Conservation (phyloP, 2,113 vertebrate species). For the Galeopterus variegatus region DNA sequence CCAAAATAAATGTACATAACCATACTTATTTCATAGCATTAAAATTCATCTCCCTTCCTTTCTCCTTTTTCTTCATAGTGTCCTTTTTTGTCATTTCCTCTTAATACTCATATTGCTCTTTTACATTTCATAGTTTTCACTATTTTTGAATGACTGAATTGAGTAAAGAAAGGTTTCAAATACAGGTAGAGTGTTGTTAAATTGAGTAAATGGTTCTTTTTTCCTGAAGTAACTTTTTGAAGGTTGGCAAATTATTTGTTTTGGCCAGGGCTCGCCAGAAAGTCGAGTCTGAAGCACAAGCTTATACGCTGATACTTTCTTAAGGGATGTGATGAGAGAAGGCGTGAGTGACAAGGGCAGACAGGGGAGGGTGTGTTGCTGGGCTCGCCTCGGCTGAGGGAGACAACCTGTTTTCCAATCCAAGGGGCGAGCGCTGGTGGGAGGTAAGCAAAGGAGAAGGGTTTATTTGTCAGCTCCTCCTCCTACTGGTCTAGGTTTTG, state of each 20-base stretch:
- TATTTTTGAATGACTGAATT: neutral
- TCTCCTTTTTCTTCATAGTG: neutral
- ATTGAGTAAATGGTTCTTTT: neutral
- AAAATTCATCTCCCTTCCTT: neutral
- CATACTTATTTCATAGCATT: neutral
- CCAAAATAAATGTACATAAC: neutral
- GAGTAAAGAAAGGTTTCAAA: neutral
- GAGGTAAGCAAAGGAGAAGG: neutral
- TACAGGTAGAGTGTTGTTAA: neutral
- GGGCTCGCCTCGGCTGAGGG: neutral
- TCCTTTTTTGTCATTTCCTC: neutral
- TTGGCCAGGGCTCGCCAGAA: neutral
- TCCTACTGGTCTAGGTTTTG: neutral
- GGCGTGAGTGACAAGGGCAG: neutral
- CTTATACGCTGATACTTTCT: neutral
- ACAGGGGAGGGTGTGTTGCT: rapidly evolving
- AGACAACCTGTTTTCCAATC: neutral
- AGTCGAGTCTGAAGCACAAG: neutral
- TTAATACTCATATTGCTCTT: neutral
- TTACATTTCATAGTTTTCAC: neutral
- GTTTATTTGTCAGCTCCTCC: neutral
- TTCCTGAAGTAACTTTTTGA: neutral
- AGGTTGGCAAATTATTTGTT: neutral
- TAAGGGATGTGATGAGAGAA: neutral
- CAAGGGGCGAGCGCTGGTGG: rapidly evolving